Conservation (phyloP, 2,113 vertebrate genomes). For the Clarias gariepinus region DNA sequence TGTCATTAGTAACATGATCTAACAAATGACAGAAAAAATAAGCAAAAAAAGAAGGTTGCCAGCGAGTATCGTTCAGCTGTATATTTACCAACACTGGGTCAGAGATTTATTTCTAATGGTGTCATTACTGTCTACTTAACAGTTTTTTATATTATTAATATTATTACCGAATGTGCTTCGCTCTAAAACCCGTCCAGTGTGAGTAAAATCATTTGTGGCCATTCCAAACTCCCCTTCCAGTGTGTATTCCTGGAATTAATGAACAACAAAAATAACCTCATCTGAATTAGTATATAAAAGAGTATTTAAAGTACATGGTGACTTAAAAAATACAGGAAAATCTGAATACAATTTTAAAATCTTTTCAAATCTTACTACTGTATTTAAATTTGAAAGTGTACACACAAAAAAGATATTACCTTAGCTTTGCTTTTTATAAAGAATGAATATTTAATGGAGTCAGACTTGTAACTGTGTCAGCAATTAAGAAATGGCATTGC, state of each 20-base stretch:
- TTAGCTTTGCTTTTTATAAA: not conserved
- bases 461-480: not conserved
- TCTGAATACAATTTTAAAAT: not conserved
- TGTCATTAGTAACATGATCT: conserved; percentile 90
- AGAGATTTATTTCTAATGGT: not conserved
- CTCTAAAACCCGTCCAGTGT: conserved; percentile 82
- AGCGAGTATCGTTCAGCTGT: not conserved
- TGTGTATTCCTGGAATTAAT: conserved; percentile 81
- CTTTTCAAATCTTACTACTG: not conserved
- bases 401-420: not conserved
- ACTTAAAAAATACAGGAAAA: not conserved
- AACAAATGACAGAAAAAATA: conserved; percentile 49
- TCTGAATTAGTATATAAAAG: not conserved
- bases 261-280: not conserved
- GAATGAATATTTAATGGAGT: not conserved
- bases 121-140: not conserved
- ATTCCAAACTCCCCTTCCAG: conserved; percentile 86
- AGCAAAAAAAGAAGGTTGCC: not conserved
- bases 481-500: not conserved
- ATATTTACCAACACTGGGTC: not conserved
- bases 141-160: not conserved
- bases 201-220: conserved; percentile 85
- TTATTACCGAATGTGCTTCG: conserved; percentile 83
- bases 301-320: conserved; percentile 1
- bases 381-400: not conserved